Base-by-base conservation (phyloP, 2,888 invertebrate genomes). In the Eupsilia transversa region DNA sequence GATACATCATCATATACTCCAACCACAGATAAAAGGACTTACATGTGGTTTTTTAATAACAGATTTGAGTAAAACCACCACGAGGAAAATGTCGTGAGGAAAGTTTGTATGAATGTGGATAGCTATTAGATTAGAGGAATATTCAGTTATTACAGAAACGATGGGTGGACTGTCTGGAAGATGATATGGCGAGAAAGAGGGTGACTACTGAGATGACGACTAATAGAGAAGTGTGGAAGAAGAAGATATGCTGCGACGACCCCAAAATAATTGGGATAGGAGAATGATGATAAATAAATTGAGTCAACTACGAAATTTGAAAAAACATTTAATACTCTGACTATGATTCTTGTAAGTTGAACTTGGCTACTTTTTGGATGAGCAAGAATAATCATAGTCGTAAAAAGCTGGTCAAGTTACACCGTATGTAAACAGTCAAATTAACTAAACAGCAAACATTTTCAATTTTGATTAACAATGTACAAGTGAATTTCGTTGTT, bases 1-100 rank as follows among this genome's bases (percentile, higher is more conserved):
- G 30, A 66, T 54, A 56, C 33, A 73, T 72, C 64, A 60, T 27
- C 68, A 35, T 35, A 27, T 14, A 35, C 0, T 54, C 12, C 41
- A 14, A 61, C 35, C 63, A 49, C 20, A 60, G 7, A 33, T n/a
- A 5, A 33, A 46, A 3, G 17, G 30, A 38, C n/a, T 59, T 38
- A 14, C 10, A 63, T 27, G 7, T 23, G 27, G 6, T 3, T 41
- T 17, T 78, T 20, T 70, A 5, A 10, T 33, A 23, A 0, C 12
- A 56, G 9, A 33, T 54, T 54, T 70, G 3, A 23, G 10, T 33
- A 7, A 7, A 1, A 46, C 27, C 43, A 14, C 1, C 14, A 23
- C 17, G n/a, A 27, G 9, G 20, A 14, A 35, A 43, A 66, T 23
- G 0, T 33, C 0, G 12, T 3, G 35, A 69, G n/a, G n/a, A 33